phyloP scores from a whole-genome alignment of 2,113 vertebrate genomes.

The Microcebus murinus region DNA sequence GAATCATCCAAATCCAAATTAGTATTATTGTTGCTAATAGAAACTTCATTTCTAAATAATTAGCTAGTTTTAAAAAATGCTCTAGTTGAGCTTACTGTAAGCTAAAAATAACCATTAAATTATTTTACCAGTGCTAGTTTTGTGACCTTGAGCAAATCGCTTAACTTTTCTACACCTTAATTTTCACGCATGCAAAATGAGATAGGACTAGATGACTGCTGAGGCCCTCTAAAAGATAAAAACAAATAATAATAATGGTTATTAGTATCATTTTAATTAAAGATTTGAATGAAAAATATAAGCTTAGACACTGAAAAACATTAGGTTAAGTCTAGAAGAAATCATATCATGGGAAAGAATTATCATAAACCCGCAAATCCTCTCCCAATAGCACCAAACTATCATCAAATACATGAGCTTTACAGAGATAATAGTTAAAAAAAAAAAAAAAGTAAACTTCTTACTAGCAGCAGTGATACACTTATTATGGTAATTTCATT shows the following conservation, averaged over 20 bases:
- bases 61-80: not conserved
- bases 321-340: conserved; percentile 26
- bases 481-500: not conserved
- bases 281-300: conserved; percentile 42
- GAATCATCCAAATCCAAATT: conserved; percentile 43
- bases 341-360: conserved; percentile 3
- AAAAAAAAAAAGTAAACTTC: not conserved
- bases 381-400: not conserved
- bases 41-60: conserved; percentile 46
- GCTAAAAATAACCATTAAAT: not conserved
- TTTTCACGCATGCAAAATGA: conserved; percentile 43
- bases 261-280: conserved; percentile 35
- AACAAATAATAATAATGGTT: not conserved
- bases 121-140: not conserved
- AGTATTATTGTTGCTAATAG: conserved; percentile 10
- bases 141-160: not conserved
- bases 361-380: not conserved
- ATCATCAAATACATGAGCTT: conserved; percentile 20
- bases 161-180: conserved; percentile 27
- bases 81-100: not conserved
- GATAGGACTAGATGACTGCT: conserved; percentile 22
- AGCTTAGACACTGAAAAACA: not conserved
- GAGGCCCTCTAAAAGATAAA: conserved; percentile 39
- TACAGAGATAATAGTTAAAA: not conserved
- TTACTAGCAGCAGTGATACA: not conserved